These are phyloP conservation scores for Cyphomyrmex costatus DNA, from an alignment of 1,140 invertebrate genomes.

Conservation along the genomic window DNA sequence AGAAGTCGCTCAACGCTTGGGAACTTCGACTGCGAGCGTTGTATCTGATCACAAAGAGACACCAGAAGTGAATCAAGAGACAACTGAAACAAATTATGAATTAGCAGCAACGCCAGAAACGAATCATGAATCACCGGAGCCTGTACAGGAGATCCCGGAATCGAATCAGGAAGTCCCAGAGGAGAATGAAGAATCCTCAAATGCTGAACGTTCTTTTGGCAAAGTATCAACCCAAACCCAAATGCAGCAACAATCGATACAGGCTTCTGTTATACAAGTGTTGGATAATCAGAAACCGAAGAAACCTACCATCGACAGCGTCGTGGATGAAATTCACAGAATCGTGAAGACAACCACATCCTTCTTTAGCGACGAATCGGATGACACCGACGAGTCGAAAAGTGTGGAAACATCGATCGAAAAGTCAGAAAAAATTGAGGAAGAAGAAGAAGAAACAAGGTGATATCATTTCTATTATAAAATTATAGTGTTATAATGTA, in stretches of 20 bases:
- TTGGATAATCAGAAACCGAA: conserved; percentile 54
- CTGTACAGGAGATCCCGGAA: conserved; percentile 60
- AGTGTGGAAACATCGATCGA: conserved; percentile 17
- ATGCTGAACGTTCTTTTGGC: background rate
- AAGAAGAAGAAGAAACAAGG: conserved; percentile 81
- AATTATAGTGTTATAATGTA: background rate
- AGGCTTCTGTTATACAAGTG: background rate
- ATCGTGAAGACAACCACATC: conserved; percentile 74
- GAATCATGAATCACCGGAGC: conserved; percentile 78
- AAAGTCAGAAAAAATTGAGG: conserved; percentile 68
- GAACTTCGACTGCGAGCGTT: background rate
- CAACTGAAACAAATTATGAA: conserved; percentile 82
- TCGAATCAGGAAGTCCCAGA: conserved; percentile 58
- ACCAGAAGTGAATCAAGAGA: conserved; percentile 80
- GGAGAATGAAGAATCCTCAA: conserved; percentile 23
- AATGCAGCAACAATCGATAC: conserved; percentile 7
- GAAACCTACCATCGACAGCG: conserved; percentile 77
- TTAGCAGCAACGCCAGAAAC: conserved; percentile 78
- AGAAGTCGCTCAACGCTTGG: background rate
- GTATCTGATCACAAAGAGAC: conserved; percentile 63
- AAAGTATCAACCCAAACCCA: background rate
- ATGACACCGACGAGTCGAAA: conserved; percentile 17
- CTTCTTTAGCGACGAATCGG: conserved; percentile 66
- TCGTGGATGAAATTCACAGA: conserved; percentile 79
- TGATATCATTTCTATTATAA: conserved; percentile 45